Conservation (phyloP, 2,797 vertebrate species). For the Rhynchonycteris naso region DNA sequence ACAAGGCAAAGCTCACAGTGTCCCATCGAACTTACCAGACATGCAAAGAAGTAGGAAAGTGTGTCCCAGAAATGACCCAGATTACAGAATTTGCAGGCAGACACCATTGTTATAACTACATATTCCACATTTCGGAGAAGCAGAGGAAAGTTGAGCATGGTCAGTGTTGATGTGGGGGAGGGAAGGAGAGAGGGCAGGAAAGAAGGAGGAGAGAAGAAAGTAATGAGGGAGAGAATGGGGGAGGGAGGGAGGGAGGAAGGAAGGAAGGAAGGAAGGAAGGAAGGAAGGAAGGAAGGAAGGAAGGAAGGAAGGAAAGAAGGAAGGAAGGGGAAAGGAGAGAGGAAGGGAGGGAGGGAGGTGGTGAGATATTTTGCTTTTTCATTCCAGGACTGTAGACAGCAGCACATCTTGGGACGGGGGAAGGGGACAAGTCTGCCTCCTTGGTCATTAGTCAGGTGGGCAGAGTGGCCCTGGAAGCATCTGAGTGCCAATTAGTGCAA, state of each 20-base stretch:
- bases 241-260: background rate
- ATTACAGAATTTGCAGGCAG: too few relatives aligned
- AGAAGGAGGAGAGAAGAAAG: too few relatives aligned
- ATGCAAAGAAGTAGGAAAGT: too few relatives aligned
- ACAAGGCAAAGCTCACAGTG: too few relatives aligned
- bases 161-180: too few relatives aligned
- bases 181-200: too few relatives aligned
- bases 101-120: too few relatives aligned
- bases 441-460: fast-evolving
- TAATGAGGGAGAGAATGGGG: fast-evolving
- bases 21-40: too few relatives aligned
- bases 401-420: background rate
- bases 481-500: background rate
- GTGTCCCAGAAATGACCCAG: too few relatives aligned
- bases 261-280: background rate
- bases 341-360: fast-evolving
- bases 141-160: background rate
- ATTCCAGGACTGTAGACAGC: fast-evolving
- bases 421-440: background rate
- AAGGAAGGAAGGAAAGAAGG: fast-evolving
- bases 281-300: too few relatives aligned
- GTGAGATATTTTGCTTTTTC: background rate
- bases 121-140: too few relatives aligned
- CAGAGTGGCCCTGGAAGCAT: background rate
- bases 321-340: fast-evolving